Evolutionary conservation across 2,888 invertebrate genomes (phyloP).

Genomic region (Leptopilina syphax): DNA sequence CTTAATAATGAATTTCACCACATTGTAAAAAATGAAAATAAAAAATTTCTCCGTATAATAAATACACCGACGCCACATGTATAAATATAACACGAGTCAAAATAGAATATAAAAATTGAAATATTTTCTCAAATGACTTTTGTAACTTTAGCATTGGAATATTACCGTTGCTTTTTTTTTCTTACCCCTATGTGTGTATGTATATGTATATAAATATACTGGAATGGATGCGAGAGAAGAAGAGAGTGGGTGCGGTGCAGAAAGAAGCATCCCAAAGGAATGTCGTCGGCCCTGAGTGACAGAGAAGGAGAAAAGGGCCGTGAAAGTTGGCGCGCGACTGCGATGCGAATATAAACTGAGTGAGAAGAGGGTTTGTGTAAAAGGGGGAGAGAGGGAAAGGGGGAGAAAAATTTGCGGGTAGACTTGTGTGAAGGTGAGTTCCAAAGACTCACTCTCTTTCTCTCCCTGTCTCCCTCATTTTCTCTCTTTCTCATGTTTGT

Average conservation of each 20-base stretch:
- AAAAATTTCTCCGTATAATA: too few relatives aligned
- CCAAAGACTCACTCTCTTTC: slow-evolving; percentile 8
- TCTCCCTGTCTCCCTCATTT: too few relatives aligned
- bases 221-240: background rate
- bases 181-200: background rate
- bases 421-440: slow-evolving; percentile 22
- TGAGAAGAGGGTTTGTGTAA: background rate
- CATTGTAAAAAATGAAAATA: too few relatives aligned
- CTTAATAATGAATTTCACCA: too few relatives aligned
- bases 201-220: background rate
- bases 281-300: slow-evolving; percentile 39
- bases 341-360: background rate
- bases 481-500: background rate
- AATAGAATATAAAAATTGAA: background rate
- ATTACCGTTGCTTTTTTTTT: slow-evolving; percentile 3
- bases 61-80: too few relatives aligned
- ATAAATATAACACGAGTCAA: background rate
- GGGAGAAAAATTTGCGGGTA: slow-evolving; percentile 26
- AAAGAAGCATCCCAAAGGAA: slow-evolving; percentile 36
- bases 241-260: slow-evolving; percentile 35
- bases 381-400: background rate
- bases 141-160: background rate
- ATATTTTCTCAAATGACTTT: background rate
- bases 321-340: background rate
- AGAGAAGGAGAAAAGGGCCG: slow-evolving; percentile 12